Conservation (phyloP, 2,888 invertebrate species). For the Euzetes globulus region DNA sequence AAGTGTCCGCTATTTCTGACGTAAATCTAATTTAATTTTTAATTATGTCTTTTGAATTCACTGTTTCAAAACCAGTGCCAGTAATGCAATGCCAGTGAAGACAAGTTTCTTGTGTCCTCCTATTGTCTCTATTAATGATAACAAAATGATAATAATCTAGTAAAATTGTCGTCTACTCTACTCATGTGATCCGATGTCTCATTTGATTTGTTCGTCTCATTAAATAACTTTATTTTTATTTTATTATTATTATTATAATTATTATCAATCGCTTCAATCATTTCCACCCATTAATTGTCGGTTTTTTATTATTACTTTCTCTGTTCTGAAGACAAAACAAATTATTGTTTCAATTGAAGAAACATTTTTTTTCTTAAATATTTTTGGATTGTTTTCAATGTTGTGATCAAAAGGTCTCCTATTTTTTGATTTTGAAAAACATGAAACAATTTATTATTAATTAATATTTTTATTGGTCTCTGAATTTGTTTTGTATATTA, state of each 20-base stretch:
- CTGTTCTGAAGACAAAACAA: neutral
- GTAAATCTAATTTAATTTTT: too few relatives aligned
- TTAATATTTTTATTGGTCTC: neutral
- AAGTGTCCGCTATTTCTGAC: too few relatives aligned
- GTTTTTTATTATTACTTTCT: neutral
- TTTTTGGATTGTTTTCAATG: neutral
- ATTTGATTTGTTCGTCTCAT: too few relatives aligned
- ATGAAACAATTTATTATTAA: neutral
- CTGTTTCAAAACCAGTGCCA: neutral
- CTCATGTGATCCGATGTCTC: neutral
- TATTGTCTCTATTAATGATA: neutral
- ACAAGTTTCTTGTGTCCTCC: neutral
- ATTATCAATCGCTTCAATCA: slow-evolving; percentile 19
- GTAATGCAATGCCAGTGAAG: neutral
- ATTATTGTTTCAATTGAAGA: neutral
- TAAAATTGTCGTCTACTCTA: too few relatives aligned
- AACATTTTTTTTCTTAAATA: neutral
- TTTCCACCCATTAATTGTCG: slow-evolving; percentile 17
- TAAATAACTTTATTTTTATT: neutral
- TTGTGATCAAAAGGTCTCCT: slow-evolving; percentile 25
- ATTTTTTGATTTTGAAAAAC: neutral
- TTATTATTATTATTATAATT: neutral
- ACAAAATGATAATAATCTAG: neutral
- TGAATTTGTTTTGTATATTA: slow-evolving; percentile 3
- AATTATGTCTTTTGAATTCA: neutral